Evolutionary conservation across 1,140 invertebrate genomes (phyloP), one percentile per base, ranked within the genome.

Genomic region (Macrobrachium nipponense): DNA sequence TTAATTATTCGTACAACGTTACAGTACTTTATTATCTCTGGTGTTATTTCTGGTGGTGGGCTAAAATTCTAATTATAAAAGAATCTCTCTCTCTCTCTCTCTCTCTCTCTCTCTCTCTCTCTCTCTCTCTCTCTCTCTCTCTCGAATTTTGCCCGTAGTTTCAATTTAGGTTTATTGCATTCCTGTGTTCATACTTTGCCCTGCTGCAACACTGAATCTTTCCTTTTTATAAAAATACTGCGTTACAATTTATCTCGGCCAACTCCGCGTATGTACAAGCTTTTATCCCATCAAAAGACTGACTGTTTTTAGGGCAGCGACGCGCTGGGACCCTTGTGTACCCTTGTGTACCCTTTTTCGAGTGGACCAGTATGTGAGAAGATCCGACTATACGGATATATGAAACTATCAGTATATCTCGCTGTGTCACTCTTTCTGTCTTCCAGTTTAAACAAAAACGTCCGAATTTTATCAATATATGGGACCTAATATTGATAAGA

Each of bases 121-220:
- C 66, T 70, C 66, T 70, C 66, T 70, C 66, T 70, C 66, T 70
- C 66, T 70, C 66, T 70, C 70, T 68, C 64, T 73, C 70, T 73
- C 70, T 73, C 70, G 36, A 36, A 44, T 51, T 36, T 20, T 27
- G 17, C 70, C 23, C 51, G n/a, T 73, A 44, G 70, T 73, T 73
- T 18, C 51, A 18, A 73, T 11, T 23, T 27, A 44, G n/a, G 14
- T 44, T 27, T 72, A 17, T 72, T 72, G 27, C 44, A 17, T 72
- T 27, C 70, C 44, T 72, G 27, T 12, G 18, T 27, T 72, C 44
- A 36, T 72, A 27, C 23, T 72, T 70, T 68, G n/a, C 23, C 10
- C 51, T 73, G 20, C 51, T 73, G 17, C 51, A 23, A 7, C 27
- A 68, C 23, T 72, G 27, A 20, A 20, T 20, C 10, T 17, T 72